Conservation (phyloP, 2,113 vertebrate genomes). For the human region DNA sequence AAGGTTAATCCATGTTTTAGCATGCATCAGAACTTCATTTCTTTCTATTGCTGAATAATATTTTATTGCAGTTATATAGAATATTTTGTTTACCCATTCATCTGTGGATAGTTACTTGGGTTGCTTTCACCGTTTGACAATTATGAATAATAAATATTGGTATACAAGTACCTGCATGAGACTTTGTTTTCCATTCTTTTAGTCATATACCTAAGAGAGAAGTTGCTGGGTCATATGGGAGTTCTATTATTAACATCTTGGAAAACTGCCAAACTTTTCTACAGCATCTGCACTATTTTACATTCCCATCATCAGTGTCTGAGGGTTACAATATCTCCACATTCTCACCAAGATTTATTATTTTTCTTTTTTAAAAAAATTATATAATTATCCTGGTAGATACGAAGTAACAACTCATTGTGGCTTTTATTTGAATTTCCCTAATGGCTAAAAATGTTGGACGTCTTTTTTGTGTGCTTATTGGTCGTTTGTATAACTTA, state of each 20-base stretch:
- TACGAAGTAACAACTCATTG: neutral
- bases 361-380: neutral
- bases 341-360: neutral
- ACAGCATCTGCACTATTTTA: neutral
- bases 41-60: neutral
- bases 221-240: neutral
- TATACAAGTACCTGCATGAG: neutral
- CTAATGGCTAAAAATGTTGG: neutral
- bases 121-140: neutral
- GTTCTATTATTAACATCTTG: neutral
- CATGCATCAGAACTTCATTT: neutral
- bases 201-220: neutral
- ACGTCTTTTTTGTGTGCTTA: neutral
- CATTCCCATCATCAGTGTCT: neutral
- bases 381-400: neutral
- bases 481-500: neutral
- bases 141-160: neutral
- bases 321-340: neutral
- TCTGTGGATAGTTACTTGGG: neutral
- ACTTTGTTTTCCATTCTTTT: neutral
- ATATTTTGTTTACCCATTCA: neutral
- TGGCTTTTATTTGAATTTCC: neutral
- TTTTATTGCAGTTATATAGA: neutral
- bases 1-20: neutral
- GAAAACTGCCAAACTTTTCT: neutral